These are phyloP conservation scores for Setophaga petechia DNA, from an alignment of 2,113 vertebrate species.

Conservation along the genomic window DNA sequence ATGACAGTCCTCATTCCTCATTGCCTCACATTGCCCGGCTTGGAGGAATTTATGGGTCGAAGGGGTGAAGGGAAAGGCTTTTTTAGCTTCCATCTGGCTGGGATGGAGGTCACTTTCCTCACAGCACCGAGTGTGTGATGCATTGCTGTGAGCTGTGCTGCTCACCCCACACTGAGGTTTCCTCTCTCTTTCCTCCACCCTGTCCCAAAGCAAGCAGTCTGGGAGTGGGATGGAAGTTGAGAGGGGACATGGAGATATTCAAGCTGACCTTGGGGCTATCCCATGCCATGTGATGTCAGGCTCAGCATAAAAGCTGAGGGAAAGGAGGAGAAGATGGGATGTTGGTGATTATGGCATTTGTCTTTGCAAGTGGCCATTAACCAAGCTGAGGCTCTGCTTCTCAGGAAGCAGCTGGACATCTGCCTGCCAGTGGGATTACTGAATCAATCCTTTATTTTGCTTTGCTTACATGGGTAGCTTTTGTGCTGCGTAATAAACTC, in stretches of 20 bases:
- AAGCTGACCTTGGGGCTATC: background rate
- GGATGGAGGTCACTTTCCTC: background rate
- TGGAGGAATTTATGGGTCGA: background rate
- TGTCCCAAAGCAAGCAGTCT: background rate
- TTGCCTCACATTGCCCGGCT: fast-evolving
- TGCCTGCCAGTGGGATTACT: background rate
- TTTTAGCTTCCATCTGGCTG: background rate
- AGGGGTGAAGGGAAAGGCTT: background rate
- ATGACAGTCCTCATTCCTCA: background rate
- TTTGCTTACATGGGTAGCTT: background rate
- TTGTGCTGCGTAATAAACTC: background rate
- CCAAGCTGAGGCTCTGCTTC: background rate
- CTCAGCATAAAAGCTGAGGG: background rate
- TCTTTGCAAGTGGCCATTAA: background rate
- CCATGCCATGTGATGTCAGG: fast-evolving
- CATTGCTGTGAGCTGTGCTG: fast-evolving
- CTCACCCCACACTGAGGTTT: fast-evolving
- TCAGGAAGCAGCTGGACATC: background rate
- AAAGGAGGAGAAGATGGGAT: background rate
- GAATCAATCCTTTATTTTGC: background rate
- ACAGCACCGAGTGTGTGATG: fast-evolving
- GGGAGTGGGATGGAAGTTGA: background rate
- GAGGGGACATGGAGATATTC: background rate
- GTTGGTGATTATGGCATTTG: background rate
- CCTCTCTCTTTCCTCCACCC: background rate